Evolutionary conservation across 2,888 invertebrate genomes (phyloP).

Genomic region (Agapostemon virescens): DNA sequence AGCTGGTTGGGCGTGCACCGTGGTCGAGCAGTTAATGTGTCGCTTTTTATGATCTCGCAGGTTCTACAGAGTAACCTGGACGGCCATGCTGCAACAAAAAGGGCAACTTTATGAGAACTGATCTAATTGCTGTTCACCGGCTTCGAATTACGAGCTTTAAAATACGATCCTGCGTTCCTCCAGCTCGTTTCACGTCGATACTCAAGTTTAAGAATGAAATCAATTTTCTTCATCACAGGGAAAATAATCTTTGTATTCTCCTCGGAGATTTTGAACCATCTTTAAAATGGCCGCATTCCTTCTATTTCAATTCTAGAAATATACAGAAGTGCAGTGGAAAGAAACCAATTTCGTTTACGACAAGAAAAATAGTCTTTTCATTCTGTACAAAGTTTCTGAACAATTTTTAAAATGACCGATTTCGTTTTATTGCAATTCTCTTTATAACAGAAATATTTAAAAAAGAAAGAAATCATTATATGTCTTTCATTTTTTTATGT

Average conservation of each 20-base stretch:
- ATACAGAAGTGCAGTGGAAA: too few relatives aligned
- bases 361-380: not conserved
- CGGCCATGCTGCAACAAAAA: conserved; percentile 19
- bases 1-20: conserved; percentile 32
- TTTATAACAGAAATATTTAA: too few relatives aligned
- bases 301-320: too few relatives aligned
- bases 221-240: not conserved
- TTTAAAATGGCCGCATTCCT: not conserved
- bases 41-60: conserved; percentile 44
- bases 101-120: conserved; percentile 29
- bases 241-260: not conserved
- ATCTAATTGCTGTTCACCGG: conserved; percentile 29
- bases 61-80: conserved; percentile 46
- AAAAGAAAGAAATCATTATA: too few relatives aligned
- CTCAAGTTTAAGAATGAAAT: not conserved
- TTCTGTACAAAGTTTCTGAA: not conserved
- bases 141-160: conserved; percentile 21
- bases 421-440: too few relatives aligned
- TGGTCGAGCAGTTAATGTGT: conserved; percentile 38
- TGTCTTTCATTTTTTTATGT: too few relatives aligned
- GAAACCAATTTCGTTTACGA: not conserved
- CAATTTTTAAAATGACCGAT: not conserved
- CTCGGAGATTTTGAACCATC: not conserved
- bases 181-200: not conserved
- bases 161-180: not conserved